Evolutionary conservation across 2,888 invertebrate genomes (phyloP), one percentile per base, ranked within the genome.

Genomic region (Cataglyphis rosenhaueri): DNA sequence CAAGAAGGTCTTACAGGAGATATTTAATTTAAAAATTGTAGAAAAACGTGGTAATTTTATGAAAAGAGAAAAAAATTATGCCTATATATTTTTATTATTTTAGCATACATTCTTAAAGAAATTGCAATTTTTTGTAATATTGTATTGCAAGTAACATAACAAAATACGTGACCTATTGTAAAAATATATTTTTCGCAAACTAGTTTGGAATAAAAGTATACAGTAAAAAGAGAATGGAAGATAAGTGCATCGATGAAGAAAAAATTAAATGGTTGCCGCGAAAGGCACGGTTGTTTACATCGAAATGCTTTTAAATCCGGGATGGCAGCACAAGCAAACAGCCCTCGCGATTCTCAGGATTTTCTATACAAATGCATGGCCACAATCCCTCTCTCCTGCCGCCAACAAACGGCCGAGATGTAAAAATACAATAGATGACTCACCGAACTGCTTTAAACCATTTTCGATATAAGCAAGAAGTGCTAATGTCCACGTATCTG

Each of bases 271-370:
- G 82, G 85, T 86, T 86, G 87, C 84, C 82, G 83, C 83, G 86
- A 88, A 86, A 85, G 83, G 89, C 88, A 86, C 81, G 81, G 83
- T 85, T 91, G 91, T 92, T 93, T 91, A 92, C 92, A 92, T 90
- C 88, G 91, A 91, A 93, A 92, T 88, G 90, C 92, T 93, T 92
- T 93, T 92, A 92, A 92, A 92, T 92, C 90, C 87, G 71, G 66
- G 64, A 35, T 25, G 73, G 29, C 65, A 55, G 38, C 59, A 64
- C 62, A 78, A 68, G 6, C 55, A 44, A 32, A 35, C 66, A 55
- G 48, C 41, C 59, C 82, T 74, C 32, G 68, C 41, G 52, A 59
- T 79, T 78, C 82, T 59, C 79, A 73, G 84, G 75, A 83, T 76
- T 74, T 79, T 55, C 76, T 62, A 41, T 81, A 70, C 25, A 57